A percentile compares a stretch with the other conserved stretches of the same genome.
phyloP scores from a whole-genome alignment of 2,888 invertebrate species.

The Unio pictorum region DNA sequence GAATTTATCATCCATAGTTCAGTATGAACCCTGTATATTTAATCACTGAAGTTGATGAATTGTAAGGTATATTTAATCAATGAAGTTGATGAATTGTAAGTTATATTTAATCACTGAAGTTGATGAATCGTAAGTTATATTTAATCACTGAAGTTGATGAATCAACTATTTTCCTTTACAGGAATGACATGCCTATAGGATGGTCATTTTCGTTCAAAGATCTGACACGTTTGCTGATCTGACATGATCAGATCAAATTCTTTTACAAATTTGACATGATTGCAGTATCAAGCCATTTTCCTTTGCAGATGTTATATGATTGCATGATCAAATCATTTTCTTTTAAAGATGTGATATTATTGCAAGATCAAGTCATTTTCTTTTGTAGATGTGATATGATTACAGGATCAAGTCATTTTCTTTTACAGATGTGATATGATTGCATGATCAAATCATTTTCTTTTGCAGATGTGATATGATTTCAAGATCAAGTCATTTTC shows the following conservation, averaged over 20 bases:
- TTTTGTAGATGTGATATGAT: background rate
- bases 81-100: slow-evolving; percentile 64
- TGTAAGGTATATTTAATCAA: slow-evolving; percentile 45
- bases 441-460: slow-evolving; percentile 20
- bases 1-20: no score
- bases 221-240: background rate
- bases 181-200: no score
- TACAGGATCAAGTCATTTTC: slow-evolving; percentile 3
- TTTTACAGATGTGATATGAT: slow-evolving; percentile 64
- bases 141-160: background rate
- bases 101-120: slow-evolving; percentile 29
- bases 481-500: background rate
- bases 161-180: no score
- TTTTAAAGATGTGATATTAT: background rate
- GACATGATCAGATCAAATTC: slow-evolving; percentile 1
- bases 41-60: slow-evolving; percentile 51
- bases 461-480: background rate
- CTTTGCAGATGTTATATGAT: background rate
- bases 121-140: slow-evolving; percentile 61
- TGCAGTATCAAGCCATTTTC: slow-evolving; percentile 31
- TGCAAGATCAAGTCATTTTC: background rate
- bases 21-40: no score
- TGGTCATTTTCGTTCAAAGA: no score
- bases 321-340: background rate
- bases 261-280: slow-evolving; percentile 49